Conservation (phyloP, 2,888 invertebrate species). For the Automeris io region DNA sequence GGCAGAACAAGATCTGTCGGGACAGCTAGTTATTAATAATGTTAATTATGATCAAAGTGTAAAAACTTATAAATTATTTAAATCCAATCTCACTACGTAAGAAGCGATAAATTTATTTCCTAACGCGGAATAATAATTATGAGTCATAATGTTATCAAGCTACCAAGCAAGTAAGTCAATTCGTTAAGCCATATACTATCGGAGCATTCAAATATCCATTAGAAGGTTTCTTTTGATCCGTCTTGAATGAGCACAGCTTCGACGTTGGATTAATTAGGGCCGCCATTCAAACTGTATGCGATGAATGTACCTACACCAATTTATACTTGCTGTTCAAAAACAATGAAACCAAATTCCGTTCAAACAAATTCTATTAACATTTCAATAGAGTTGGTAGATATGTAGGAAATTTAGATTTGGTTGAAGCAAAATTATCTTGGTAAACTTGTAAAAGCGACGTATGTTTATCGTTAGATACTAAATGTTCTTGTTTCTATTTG, state of each 20-base stretch:
- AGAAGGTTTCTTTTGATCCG: slow-evolving; percentile 65
- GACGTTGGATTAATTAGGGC: slow-evolving; percentile 33
- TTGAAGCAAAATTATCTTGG: slow-evolving; percentile 8
- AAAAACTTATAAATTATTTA: too few species aligned
- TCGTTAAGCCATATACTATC: slow-evolving; percentile 43
- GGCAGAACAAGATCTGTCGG: too few species aligned
- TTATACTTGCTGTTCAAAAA: slow-evolving; percentile 9
- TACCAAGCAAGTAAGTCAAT: slow-evolving; percentile 21
- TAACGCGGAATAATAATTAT: slow-evolving; percentile 1
- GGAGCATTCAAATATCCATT: slow-evolving; percentile 68
- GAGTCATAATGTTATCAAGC: slow-evolving; percentile 3
- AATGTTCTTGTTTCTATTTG: slow-evolving; percentile 27
- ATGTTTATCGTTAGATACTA: slow-evolving; percentile 20
- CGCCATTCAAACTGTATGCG: slow-evolving; percentile 19
- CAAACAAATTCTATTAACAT: slow-evolving; percentile 1
- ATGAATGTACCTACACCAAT: slow-evolving; percentile 15
- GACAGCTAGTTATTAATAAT: too few species aligned
- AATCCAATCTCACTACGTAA: too few species aligned
- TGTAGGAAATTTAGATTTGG: slow-evolving; percentile 12
- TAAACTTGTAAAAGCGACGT: slow-evolving; percentile 12
- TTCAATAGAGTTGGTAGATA: slow-evolving; percentile 8
- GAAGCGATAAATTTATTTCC: not conserved
- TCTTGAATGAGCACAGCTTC: slow-evolving; percentile 48
- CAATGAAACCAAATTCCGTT: slow-evolving; percentile 4
- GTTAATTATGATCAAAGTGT: too few species aligned